Evolutionary conservation across 2,797 vertebrate species (phyloP), one percentile per base, ranked within the genome.

Genomic region (Martes flavigula): DNA sequence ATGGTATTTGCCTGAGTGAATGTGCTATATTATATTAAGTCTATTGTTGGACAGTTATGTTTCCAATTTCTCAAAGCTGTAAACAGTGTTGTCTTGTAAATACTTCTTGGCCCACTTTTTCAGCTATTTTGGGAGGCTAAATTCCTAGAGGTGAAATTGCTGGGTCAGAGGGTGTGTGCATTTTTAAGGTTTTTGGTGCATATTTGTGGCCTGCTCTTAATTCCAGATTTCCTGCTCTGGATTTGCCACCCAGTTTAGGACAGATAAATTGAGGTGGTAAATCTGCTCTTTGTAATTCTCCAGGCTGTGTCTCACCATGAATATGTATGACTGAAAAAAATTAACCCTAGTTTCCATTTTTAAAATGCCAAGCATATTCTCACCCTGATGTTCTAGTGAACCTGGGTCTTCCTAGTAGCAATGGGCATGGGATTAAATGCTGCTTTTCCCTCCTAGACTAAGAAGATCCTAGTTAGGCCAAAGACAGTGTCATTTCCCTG

Each of bases 231-330:
- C 46, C n/a, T 9, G 51, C 64, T 85, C 77, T n/a, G 25, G n/a
- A 73, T 84, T 48, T 58, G 35, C 60, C n/a, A 73, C 38, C 70
- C 38, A 73, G 48, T 62, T 90, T 21, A 90, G 90, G 88, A 95
- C 90, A 92, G 82, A 54, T 43, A 90, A 35, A 38, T 38, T 60
- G 25, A 82, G 48, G 54, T 40, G 54, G 72, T 73, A 86, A 92
- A 32, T 56, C 93, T 94, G 85, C 72, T 90, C 23, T 58, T 90
- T 92, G 35, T 78, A 58, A 96, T 93, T 72, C 95, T 83, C 81
- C 5, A 8, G 68, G 64, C 58, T 46, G 75, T 56, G 68, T 91
- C 87, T 85, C 86, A 85, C 75, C 64, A 93, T 96, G 88, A 88
- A 85, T 83, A 82, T 68, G 85, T 58, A 87, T 77, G 70, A 70